Conservation (phyloP, 2,113 vertebrate genomes). For the Echinops telfairi region DNA sequence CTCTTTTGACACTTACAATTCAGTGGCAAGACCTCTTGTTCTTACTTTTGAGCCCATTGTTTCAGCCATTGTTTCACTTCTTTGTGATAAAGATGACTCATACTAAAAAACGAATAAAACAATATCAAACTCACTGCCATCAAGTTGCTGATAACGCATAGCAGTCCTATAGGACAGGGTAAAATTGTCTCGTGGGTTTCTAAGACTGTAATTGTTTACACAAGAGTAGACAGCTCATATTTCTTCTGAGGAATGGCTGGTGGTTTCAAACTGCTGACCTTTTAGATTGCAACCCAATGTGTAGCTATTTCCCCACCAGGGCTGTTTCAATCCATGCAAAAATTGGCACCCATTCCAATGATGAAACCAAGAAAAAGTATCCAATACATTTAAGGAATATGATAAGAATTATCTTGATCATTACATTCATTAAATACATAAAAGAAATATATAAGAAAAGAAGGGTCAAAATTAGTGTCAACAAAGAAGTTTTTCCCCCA, state of each 20-base stretch:
- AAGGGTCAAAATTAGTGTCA: not conserved
- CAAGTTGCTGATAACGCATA: too few relatives aligned
- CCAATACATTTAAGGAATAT: not conserved
- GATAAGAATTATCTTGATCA: not conserved
- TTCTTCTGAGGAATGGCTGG: too few relatives aligned
- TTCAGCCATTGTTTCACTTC: not conserved
- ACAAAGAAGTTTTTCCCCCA: not conserved
- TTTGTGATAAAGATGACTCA: not conserved
- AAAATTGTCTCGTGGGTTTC: too few relatives aligned
- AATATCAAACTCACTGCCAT: too few relatives aligned
- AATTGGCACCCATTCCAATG: not conserved
- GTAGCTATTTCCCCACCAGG: too few relatives aligned
- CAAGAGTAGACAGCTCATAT: too few relatives aligned
- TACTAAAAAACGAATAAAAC: too few relatives aligned
- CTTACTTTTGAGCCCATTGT: too few relatives aligned
- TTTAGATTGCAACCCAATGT: too few relatives aligned
- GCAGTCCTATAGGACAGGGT: too few relatives aligned
- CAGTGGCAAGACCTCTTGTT: not conserved
- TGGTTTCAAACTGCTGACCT: too few relatives aligned
- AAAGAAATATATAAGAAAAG: not conserved
- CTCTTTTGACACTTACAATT: not conserved
- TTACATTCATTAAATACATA: not conserved
- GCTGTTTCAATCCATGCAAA: not conserved
- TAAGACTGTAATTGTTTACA: too few relatives aligned
- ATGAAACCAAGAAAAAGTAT: not conserved